Evolutionary conservation across 2,113 vertebrate genomes (phyloP).

Genomic region (Polyodon spathula): DNA sequence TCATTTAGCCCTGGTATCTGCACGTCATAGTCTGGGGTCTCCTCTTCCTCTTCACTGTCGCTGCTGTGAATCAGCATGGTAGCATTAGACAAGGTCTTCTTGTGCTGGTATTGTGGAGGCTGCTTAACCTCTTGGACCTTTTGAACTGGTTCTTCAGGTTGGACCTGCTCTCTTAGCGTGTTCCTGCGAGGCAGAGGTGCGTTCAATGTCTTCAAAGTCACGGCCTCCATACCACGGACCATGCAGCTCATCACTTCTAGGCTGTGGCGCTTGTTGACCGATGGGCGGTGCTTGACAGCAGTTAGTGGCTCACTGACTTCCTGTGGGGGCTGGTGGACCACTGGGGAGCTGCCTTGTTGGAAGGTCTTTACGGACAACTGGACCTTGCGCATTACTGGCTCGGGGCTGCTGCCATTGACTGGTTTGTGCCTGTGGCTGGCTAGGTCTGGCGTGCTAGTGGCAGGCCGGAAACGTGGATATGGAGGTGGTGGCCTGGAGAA

Average conservation of each 20-base stretch:
- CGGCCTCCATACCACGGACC: conserved; percentile 75
- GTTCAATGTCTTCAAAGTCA: conserved; percentile 69
- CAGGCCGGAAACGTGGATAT: conserved; percentile 80
- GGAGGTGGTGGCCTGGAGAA: conserved; percentile 80
- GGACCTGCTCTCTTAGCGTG: conserved; percentile 76
- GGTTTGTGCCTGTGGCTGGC: conserved; percentile 84
- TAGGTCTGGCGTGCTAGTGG: conserved; percentile 89
- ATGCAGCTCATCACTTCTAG: conserved; percentile 85
- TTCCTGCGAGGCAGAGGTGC: conserved; percentile 71
- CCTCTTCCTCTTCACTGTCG: conserved; percentile 76
- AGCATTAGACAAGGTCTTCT: conserved; percentile 84
- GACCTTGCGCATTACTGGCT: conserved; percentile 85
- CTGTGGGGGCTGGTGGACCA: conserved; percentile 84
- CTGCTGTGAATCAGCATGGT: conserved; percentile 97
- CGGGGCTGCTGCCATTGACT: conserved; percentile 82
- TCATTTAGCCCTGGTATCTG: conserved; percentile 68
- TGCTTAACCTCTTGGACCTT: conserved; percentile 48
- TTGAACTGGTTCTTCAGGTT: conserved; percentile 45
- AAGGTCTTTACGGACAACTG: conserved; percentile 93
- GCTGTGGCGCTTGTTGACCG: conserved; percentile 78
- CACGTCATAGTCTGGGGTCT: conserved; percentile 59
- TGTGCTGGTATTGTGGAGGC: conserved; percentile 69
- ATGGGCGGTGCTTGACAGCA: conserved; percentile 63
- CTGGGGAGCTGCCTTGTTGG: conserved; percentile 86
- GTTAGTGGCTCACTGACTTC: conserved; percentile 84